Base-by-base conservation (phyloP, 2,888 invertebrate genomes). In the Octonoba sinensis region DNA sequence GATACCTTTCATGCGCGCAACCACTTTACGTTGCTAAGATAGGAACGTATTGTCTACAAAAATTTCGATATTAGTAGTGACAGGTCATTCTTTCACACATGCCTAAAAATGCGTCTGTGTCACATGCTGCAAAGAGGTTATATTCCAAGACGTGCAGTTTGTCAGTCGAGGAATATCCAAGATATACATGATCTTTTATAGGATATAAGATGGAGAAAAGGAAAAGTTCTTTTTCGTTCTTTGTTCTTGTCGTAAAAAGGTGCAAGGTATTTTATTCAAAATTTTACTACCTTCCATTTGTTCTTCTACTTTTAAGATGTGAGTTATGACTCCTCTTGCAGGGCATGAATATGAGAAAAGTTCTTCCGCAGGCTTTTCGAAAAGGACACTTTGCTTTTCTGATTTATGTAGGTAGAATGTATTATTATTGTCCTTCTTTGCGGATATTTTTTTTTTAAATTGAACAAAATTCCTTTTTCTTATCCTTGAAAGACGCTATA, bases 71-170 rank as follows among this genome's bases (percentile, higher is more conserved):
- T 74, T 74, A 74, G 46, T n/a, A 22, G 18, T 74, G 74, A 74
- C 74, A 74, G 74, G 44, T 27, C 74, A 74, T 74, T 74, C 74
- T 66, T 74, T 74, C 66, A 57, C 36, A n/a, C 46, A n/a, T 18
- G 16, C 56, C 15, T 20, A 57, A 57, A 46, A 27, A 20, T 18
- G 57, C 56, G 36, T 44, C 74, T 74, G 11, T 57, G 56, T 74
- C 74, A 57, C 74, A 74, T 57, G 54, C 56, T 36, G 46, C 46
- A 46, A 57, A 27, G 65, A 65, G 64, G 65, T 57, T 66, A 74
- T 57, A 66, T 73, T 73, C 20, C 16, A 6, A 12, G 54, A 20
- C 54, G 36, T 73, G 62, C 64, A 73, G 12, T 62, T 73, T 73
- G 64, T 73, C 64, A 73, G 44, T n/a, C 44, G 24, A 24, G 73